Evolutionary conservation across 2,888 invertebrate genomes (phyloP).

Genomic region (Erebia epiphron): DNA sequence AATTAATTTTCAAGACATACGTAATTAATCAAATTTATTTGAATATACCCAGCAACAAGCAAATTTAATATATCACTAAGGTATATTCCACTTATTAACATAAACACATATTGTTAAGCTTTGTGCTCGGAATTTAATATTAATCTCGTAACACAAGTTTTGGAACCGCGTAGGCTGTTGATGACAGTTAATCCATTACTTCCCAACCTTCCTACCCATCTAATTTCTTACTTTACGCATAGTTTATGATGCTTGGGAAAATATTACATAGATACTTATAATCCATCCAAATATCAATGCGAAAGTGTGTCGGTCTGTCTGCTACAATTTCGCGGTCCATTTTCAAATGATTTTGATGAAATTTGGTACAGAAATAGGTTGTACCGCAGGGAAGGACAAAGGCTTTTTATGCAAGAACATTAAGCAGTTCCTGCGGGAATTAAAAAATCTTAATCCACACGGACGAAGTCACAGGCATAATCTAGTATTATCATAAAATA

Average conservation of each 20-base stretch:
- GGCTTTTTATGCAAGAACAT: no score
- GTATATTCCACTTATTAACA: conserved; percentile 10
- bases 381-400: no score
- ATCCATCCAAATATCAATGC: no score
- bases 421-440: no score
- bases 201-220: not conserved
- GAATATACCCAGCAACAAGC: not conserved
- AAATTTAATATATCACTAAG: conserved; percentile 1
- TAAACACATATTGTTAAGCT: conserved; percentile 14
- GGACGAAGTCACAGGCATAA: no score
- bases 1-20: no score
- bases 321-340: no score
- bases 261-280: not conserved
- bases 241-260: not conserved
- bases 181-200: conserved; percentile 17
- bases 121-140: conserved; percentile 16
- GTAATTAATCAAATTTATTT: not conserved
- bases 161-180: conserved; percentile 7
- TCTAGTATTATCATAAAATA: no score
- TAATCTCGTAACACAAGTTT: conserved; percentile 13
- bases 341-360: no score
- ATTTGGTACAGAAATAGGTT: no score
- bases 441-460: no score
- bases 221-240: not conserved
- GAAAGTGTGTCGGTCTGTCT: no score